Evolutionary conservation across 1,140 invertebrate genomes (phyloP).

Genomic region (Polyergus mexicanus): DNA sequence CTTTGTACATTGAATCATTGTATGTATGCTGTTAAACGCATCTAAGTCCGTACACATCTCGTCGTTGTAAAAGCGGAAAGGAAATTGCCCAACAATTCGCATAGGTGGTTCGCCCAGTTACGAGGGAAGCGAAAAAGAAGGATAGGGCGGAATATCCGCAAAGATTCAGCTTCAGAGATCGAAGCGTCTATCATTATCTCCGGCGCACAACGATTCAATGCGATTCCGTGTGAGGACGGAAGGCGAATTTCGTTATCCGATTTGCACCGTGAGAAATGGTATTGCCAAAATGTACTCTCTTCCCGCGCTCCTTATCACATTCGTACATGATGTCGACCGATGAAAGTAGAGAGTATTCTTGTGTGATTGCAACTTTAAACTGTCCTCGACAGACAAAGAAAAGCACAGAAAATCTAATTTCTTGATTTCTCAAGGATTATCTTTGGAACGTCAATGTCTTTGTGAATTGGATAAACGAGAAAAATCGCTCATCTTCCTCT

Average conservation of each 20-base stretch:
- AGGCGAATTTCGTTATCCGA: slow-evolving; percentile 20
- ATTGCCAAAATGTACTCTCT: slow-evolving; percentile 9
- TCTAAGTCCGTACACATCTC: slow-evolving; percentile 35
- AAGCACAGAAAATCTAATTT: slow-evolving; percentile 16
- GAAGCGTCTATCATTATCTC: slow-evolving; percentile 65
- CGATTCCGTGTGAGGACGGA: neutral
- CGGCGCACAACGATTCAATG: slow-evolving; percentile 36
- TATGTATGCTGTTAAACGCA: slow-evolving; percentile 44
- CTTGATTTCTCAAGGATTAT: neutral
- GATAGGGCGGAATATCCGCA: slow-evolving; percentile 71
- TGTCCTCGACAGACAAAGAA: slow-evolving; percentile 1
- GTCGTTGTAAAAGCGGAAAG: slow-evolving; percentile 51
- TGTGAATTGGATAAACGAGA: slow-evolving; percentile 16
- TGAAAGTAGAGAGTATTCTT: slow-evolving; percentile 16
- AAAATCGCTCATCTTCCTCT: neutral
- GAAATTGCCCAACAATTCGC: slow-evolving; percentile 26
- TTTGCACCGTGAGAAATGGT: slow-evolving; percentile 5
- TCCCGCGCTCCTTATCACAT: slow-evolving; percentile 34
- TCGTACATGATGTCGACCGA: slow-evolving; percentile 11
- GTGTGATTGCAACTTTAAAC: slow-evolving; percentile 2
- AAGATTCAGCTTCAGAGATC: slow-evolving; percentile 71
- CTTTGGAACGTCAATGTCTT: slow-evolving; percentile 6
- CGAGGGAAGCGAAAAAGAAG: slow-evolving; percentile 3
- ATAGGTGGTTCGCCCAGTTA: slow-evolving; percentile 1
- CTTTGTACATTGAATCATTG: slow-evolving; percentile 57